Percentiles rank a stretch among this genome's conserved stretches.
Evolutionary conservation across 2,888 invertebrate species (phyloP).

Genomic region (Cataglyphis livida): DNA sequence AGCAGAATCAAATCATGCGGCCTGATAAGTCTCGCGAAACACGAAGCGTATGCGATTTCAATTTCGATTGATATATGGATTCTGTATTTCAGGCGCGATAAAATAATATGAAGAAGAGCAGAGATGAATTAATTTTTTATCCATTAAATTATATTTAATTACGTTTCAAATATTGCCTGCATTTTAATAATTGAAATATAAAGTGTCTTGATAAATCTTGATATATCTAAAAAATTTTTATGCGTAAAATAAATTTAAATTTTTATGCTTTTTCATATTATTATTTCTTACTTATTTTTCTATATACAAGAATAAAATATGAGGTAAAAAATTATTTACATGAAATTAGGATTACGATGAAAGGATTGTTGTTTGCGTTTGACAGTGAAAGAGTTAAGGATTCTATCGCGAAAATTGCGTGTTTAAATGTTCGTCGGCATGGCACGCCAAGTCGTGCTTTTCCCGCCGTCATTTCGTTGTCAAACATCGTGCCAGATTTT

Average conservation of each 20-base stretch:
- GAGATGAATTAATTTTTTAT: neutral
- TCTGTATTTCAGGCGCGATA: neutral
- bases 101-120: neutral
- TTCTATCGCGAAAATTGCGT: neutral
- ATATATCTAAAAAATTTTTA: neutral
- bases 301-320: neutral
- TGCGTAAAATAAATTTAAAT: neutral
- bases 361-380: neutral
- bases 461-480: neutral
- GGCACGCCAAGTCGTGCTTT: neutral
- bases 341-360: neutral
- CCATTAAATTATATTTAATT: neutral
- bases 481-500: conserved; percentile 9
- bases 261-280: neutral
- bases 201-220: neutral
- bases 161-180: neutral
- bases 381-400: neutral
- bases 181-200: neutral
- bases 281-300: neutral
- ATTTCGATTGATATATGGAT: neutral
- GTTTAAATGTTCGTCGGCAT: neutral
- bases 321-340: neutral
- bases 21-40: neutral
- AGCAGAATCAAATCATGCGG: conserved; percentile 17
- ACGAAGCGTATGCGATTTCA: neutral